Percentiles rank a stretch among this genome's conserved stretches.
phyloP scores from a whole-genome alignment of 2,888 invertebrate genomes.

The Phengaris arion region DNA sequence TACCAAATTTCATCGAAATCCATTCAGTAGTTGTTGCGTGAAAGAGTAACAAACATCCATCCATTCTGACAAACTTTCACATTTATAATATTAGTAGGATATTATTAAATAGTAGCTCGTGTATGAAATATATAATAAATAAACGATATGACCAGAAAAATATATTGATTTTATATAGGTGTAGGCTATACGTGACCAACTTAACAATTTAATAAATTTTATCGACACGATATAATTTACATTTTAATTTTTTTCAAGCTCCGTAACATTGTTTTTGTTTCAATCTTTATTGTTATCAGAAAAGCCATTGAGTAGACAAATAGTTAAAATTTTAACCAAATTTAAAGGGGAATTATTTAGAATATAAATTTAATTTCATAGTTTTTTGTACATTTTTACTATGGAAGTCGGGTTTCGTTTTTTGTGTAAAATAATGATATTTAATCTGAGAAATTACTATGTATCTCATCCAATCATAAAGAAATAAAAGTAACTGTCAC shows the following conservation, averaged over 20 bases:
- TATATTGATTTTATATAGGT: neutral
- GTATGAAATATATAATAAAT: neutral
- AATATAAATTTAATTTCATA: too few species aligned
- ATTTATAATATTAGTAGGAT: too few species aligned
- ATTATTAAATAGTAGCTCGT: too few species aligned
- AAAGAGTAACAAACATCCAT: too few species aligned
- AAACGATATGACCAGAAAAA: neutral
- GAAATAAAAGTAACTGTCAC: neutral
- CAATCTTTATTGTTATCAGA: neutral
- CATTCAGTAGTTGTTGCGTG: too few species aligned
- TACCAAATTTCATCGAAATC: too few species aligned
- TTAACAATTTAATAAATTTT: neutral
- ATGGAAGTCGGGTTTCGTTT: too few species aligned
- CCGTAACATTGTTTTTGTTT: neutral
- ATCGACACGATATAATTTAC: neutral
- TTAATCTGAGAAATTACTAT: neutral
- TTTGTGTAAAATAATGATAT: too few species aligned
- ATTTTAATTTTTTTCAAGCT: neutral
- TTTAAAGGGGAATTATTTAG: too few species aligned
- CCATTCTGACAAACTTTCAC: too few species aligned
- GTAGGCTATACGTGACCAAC: neutral
- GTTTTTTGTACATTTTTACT: too few species aligned
- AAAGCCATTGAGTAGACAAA: neutral
- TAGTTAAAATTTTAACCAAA: too few species aligned
- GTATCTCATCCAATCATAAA: neutral